Conservation (phyloP, 2,797 vertebrate genomes). For the Anabacerthia variegaticeps region DNA sequence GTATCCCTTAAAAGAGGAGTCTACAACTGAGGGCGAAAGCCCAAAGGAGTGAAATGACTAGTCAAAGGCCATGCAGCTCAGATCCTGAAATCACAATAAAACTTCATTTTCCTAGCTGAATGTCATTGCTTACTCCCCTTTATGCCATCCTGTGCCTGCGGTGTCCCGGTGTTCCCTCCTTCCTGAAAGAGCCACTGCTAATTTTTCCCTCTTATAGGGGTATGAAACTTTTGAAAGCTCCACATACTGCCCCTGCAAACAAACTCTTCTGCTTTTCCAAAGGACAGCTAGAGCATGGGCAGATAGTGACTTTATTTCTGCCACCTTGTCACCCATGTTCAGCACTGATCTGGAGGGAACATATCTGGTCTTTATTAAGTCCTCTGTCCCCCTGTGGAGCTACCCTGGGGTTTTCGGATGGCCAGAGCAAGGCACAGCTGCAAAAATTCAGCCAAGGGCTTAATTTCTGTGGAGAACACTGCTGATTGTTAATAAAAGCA, state of each 20-base stretch:
- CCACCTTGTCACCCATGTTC: neutral
- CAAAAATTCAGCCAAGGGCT: neutral
- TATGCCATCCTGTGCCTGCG: neutral
- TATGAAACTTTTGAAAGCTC: neutral
- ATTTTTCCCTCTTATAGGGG: neutral
- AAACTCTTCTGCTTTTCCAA: neutral
- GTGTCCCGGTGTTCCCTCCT: neutral
- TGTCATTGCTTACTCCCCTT: neutral
- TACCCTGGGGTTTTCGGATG: neutral
- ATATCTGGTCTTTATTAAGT: neutral
- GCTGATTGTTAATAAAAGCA: slow-evolving; percentile 11
- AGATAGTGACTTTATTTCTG: neutral
- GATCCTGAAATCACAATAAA: neutral
- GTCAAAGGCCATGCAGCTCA: neutral
- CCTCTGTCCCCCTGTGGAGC: neutral
- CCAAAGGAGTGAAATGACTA: neutral
- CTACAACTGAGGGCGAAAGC: neutral
- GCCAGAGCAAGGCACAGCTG: neutral
- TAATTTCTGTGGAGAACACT: slow-evolving; percentile 5
- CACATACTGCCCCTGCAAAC: neutral
- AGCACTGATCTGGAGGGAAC: neutral
- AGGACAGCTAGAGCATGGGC: neutral
- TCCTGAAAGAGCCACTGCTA: neutral
- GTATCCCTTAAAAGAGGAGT: neutral
- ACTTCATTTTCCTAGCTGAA: neutral